Conservation (phyloP, 2,888 invertebrate species). For the Synergus itoensis region DNA sequence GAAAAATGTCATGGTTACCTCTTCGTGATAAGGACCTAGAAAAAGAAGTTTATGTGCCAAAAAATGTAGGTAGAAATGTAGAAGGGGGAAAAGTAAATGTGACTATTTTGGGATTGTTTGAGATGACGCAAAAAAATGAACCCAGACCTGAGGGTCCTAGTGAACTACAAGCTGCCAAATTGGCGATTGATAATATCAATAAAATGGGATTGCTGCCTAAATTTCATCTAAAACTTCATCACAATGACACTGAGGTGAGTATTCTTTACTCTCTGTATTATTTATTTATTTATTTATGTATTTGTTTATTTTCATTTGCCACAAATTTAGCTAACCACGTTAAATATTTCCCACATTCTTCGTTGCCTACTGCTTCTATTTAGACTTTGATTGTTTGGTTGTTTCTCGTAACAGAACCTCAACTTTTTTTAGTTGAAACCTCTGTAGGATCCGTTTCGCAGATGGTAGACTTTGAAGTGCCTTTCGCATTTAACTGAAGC, state of each 20-base stretch:
- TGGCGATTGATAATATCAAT: conserved; percentile 91
- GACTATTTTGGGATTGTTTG: conserved; percentile 89
- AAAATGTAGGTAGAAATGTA: background rate
- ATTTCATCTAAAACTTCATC: conserved; percentile 86
- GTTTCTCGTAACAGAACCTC: conserved; percentile 13
- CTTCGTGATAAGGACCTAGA: background rate
- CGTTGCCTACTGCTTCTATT: no score
- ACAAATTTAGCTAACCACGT: no score
- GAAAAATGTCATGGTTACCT: conserved; percentile 33
- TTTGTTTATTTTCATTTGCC: no score
- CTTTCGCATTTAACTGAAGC: background rate
- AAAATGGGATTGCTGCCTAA: conserved; percentile 84
- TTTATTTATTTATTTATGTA: no score
- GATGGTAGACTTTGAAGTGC: conserved; percentile 1
- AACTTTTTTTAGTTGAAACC: conserved; percentile 26
- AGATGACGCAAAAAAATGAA: conserved; percentile 84
- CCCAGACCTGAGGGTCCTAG: conserved; percentile 85
- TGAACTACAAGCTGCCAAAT: conserved; percentile 87
- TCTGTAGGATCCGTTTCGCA: background rate
- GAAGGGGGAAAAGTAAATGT: conserved; percentile 78
- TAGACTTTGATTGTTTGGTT: no score
- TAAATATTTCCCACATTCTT: no score
- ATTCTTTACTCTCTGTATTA: background rate
- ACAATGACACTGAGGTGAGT: conserved; percentile 92
- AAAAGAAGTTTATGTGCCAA: background rate